Evolutionary conservation across 2,888 invertebrate genomes (phyloP).

Genomic region (Eledone cirrhosa): DNA sequence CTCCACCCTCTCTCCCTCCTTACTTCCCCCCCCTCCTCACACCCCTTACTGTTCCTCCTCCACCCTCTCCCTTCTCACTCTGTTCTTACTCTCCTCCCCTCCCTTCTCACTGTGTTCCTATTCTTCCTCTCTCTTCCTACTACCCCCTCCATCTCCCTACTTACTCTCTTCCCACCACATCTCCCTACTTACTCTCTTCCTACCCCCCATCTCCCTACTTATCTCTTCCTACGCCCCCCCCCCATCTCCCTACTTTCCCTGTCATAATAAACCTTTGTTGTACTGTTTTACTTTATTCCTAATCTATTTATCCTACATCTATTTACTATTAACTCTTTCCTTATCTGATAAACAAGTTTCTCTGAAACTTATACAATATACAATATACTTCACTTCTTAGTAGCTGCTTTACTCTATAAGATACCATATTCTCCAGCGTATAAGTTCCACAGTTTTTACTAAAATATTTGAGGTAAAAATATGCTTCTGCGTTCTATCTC

Average conservation of each 20-base stretch:
- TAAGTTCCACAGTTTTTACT: no score
- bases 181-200: neutral
- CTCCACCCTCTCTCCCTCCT: neutral
- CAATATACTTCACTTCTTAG: no score
- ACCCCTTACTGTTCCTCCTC: neutral
- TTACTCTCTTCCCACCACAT: neutral
- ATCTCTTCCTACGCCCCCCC: neutral
- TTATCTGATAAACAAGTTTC: no score
- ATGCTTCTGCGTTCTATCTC: no score
- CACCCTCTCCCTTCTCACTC: neutral
- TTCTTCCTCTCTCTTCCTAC: neutral
- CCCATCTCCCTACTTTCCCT: neutral
- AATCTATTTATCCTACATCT: no score
- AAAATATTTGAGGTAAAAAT: no score
- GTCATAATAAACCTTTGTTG: neutral
- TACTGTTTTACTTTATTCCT: neutral
- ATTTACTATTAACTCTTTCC: no score
- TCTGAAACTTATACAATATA: no score
- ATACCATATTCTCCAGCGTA: no score
- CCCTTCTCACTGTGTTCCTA: neutral
- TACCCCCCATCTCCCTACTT: neutral
- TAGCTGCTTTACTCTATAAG: no score
- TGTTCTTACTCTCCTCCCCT: neutral
- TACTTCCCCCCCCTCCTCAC: neutral
- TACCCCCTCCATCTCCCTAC: neutral